Base-by-base conservation (phyloP, 2,888 invertebrate genomes). In the Serripes groenlandicus region DNA sequence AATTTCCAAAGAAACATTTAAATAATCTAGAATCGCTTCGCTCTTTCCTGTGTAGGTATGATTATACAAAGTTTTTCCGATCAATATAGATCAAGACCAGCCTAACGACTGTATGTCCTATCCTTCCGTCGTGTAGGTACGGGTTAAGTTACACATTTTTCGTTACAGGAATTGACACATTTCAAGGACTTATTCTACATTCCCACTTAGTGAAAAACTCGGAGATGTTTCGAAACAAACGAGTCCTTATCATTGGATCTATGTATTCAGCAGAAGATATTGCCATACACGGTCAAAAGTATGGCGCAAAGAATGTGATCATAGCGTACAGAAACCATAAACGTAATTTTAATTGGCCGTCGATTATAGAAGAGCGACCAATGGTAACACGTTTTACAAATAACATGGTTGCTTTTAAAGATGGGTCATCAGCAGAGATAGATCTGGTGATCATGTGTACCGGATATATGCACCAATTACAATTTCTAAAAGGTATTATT, bases 361-460 rank as follows among this genome's bases (percentile, higher is more conserved):
- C 11, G 15, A 58, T 54, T 32, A 72, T 83, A 42, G 69, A 75
- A 34, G 78, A 78, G 34, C 66, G 78, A 5, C 78, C 72, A 7
- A 3, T 69, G 7, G 52, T 83, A 3, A 18, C 35, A 15, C 60
- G 32, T 11, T 30, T 80, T 23, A 62, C 73, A 9, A 64, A 60
- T 18, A 70, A 77, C 4, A 75, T 26, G 1, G 68, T 75, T 15
- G n/a, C 54, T 30, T 84, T 84, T 42, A 75, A 68, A 49, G 84
- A 84, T 42, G 81, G 78, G 0, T 68, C 64, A 4, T 26, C 64
- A 1, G 73, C 37, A 15, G 69, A 81, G 30, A 37, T 75, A 18
- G 78, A 84, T 32, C 35, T 49, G 11, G 60, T 84, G n/a, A 52
- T 84, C 30, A 60, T 81, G 1, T 84, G 78, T 60, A 84, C 84